A percentile compares a stretch with the other conserved stretches of the same genome.
phyloP scores from a whole-genome alignment of 2,797 vertebrate genomes.

The Micrastur ruficollis region DNA sequence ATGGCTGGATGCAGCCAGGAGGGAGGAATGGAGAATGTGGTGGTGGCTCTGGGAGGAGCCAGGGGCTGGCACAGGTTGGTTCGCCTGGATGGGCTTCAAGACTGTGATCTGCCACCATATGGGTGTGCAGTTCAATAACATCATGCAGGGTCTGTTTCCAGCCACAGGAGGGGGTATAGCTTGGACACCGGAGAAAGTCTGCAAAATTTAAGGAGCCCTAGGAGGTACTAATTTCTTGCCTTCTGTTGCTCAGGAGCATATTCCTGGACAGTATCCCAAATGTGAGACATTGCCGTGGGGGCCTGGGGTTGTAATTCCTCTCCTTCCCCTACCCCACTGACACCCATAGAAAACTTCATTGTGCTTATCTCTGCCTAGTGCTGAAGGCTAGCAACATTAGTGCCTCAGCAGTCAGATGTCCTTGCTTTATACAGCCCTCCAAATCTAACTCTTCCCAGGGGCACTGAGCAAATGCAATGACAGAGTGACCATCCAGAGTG shows the following conservation, averaged over 20 bases:
- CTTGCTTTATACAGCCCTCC: background rate
- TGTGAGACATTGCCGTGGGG: background rate
- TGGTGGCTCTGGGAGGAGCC: background rate
- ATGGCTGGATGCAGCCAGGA: background rate
- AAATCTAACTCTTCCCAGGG: background rate
- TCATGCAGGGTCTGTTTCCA: background rate
- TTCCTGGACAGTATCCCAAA: background rate
- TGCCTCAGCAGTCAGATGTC: background rate
- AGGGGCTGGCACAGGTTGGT: background rate
- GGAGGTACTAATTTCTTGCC: background rate
- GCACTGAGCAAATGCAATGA: background rate
- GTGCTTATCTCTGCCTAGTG: background rate
- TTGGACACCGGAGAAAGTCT: background rate
- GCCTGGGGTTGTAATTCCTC: background rate
- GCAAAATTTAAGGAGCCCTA: background rate
- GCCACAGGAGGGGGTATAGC: background rate
- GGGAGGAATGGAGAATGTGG: background rate
- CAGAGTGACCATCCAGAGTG: background rate
- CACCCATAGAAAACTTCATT: background rate
- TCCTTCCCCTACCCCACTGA: accelerated
- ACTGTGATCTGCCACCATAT: background rate
- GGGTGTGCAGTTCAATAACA: background rate
- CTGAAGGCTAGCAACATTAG: background rate
- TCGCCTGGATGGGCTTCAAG: background rate
- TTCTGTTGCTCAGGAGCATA: background rate